Conservation (phyloP, 2,888 invertebrate species). For the Proisotoma minuta region DNA sequence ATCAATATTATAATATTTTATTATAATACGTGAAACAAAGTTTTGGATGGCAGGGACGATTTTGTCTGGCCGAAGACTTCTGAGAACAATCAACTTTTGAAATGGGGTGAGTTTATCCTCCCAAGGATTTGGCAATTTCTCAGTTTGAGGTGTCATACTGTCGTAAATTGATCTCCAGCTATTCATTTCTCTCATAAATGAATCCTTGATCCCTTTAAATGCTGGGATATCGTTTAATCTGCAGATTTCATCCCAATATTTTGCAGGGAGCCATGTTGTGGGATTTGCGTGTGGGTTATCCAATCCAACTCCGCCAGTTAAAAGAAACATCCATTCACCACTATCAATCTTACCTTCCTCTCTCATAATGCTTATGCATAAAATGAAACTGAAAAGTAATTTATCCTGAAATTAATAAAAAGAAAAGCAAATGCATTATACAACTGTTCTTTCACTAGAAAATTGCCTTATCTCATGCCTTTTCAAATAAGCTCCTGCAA, state of each 20-base stretch:
- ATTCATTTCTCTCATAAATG: constrained; percentile 58
- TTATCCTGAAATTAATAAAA: constrained; percentile 73
- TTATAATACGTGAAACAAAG: too few species aligned
- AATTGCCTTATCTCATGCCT: constrained; percentile 78
- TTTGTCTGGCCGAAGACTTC: constrained; percentile 75
- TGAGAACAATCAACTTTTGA: constrained; percentile 75
- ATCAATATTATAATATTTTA: too few species aligned
- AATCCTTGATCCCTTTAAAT: constrained; percentile 64
- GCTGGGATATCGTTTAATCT: constrained; percentile 63
- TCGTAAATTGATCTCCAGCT: constrained; percentile 74
- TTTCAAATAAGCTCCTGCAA: constrained; percentile 88
- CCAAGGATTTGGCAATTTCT: constrained; percentile 67
- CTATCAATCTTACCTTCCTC: constrained; percentile 61
- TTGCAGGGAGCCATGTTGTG: constrained; percentile 72
- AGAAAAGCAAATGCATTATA: not conserved
- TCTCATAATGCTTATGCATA: constrained; percentile 67
- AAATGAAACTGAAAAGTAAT: constrained; percentile 74
- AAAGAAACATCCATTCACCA: constrained; percentile 74
- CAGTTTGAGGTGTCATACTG: constrained; percentile 66
- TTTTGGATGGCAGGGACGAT: constrained; percentile 70
- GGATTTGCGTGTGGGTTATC: constrained; percentile 73
- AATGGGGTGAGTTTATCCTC: constrained; percentile 63
- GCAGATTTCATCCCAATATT: constrained; percentile 77
- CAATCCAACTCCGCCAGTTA: constrained; percentile 78
- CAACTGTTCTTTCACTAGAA: constrained; percentile 53